phyloP scores from a whole-genome alignment of 2,113 vertebrate genomes.

The Dromaius novaehollandiae region DNA sequence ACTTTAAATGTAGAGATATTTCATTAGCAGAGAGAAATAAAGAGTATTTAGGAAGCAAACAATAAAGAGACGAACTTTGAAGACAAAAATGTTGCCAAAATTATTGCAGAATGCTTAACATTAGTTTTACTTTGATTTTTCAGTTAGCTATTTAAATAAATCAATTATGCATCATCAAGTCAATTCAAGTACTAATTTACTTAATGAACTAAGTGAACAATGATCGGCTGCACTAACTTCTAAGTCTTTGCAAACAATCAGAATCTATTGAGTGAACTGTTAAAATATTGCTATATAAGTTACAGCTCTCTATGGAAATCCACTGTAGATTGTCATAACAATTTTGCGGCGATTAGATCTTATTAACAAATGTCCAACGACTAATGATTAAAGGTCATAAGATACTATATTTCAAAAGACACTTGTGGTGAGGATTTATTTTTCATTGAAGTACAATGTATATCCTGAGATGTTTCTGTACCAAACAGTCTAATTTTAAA shows the following conservation, averaged over 20 bases:
- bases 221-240: neutral
- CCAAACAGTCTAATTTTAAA: neutral
- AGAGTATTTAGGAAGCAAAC: neutral
- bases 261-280: neutral
- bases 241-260: neutral
- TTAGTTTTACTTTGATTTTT: constrained; percentile 7
- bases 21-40: neutral
- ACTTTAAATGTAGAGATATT: neutral
- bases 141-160: constrained; percentile 24
- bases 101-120: neutral
- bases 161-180: neutral
- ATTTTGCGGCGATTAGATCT: neutral
- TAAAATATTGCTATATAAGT: neutral
- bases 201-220: constrained; percentile 1
- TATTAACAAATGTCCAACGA: neutral
- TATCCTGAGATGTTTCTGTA: neutral
- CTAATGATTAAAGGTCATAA: neutral
- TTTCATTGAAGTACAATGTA: neutral
- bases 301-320: neutral
- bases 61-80: neutral
- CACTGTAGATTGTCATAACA: neutral
- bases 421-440: neutral
- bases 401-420: neutral
- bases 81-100: neutral
- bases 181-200: constrained; percentile 38